Evolutionary conservation across 2,888 invertebrate species (phyloP), one percentile per base, ranked within the genome.

Genomic region (Perizoma affinitatum): DNA sequence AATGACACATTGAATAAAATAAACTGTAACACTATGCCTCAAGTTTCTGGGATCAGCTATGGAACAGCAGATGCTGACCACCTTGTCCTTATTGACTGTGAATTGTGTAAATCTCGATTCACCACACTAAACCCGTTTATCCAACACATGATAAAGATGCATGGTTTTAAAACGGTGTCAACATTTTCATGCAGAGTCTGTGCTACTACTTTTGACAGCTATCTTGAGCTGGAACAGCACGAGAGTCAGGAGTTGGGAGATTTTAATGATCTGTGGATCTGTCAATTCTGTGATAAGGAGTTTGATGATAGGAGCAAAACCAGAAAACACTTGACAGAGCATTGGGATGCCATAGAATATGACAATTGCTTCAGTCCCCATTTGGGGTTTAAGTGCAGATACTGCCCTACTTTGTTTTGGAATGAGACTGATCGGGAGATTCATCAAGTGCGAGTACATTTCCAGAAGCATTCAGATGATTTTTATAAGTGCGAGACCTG

Each of bases 211-310:
- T 93, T 90, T 76, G 89, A 91, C 8, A 84, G 63, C 53, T 72
- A 75, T 35, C 58, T 65, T 41, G 92, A 92, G 49, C 71, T 92
- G 34, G 82, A 83, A 1, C 76, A 54, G 50, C 92, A 93, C 69
- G 70, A 74, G 5, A 49, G 51, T 0, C 78, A 82, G 44, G 92
- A 92, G 66, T 63, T 89, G 51, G 80, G 78, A 0, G 87, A 90
- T 40, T 92, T 92, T 74, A 86, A 89, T 4, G 85, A 91, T 60
- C 72, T 93, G 0, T 93, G 91, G 88, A 71, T 91, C 4, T 93
- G 93, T 75, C 93, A 93, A 78, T 90, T 93, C 71, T 93, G 93
- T 77, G 90, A 92, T 46, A 85, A 86, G 42, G 92, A 92, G 65
- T 93, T 93, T 83, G 80, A 86, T 43, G 79, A 83, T 33, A 69